These are phyloP conservation scores for Limulus polyphemus DNA, from an alignment of 2,888 invertebrate species.

Conservation along the genomic window DNA sequence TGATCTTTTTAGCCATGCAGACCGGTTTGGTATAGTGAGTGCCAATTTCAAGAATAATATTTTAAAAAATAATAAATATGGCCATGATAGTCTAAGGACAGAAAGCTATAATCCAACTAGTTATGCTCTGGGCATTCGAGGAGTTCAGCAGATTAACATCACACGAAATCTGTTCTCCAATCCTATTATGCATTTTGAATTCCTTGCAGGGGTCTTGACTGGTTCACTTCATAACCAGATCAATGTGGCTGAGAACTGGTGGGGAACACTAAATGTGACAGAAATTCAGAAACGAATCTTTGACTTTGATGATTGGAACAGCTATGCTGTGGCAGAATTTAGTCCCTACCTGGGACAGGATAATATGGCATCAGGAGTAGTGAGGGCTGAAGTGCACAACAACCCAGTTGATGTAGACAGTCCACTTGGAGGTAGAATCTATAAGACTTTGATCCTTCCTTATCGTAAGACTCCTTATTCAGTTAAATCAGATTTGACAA, in stretches of 20 bases:
- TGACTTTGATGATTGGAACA: conserved; percentile 99
- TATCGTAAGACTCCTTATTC: conserved; percentile 57
- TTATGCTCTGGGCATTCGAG: conserved; percentile 78
- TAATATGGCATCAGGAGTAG: conserved; percentile 16
- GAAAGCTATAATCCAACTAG: conserved; percentile 46
- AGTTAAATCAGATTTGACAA: conserved; percentile 77
- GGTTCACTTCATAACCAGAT: conserved; percentile 73
- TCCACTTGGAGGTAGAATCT: conserved; percentile 59
- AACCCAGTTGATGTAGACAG: conserved; percentile 39
- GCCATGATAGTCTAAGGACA: conserved; percentile 29
- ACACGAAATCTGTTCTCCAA: conserved; percentile 81
- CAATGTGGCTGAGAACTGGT: conserved; percentile 89
- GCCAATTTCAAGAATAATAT: conserved; percentile 67
- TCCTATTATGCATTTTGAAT: conserved; percentile 57
- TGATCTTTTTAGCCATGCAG: conserved; percentile 78
- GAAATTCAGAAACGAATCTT: conserved; percentile 73
- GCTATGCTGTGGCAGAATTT: conserved; percentile 83
- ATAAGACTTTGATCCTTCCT: conserved; percentile 49
- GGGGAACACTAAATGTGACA: conserved; percentile 66
- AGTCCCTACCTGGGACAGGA: conserved; percentile 51
- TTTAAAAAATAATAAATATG: conserved; percentile 54
- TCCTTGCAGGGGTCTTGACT: conserved; percentile 73
- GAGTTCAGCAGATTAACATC: conserved; percentile 83
- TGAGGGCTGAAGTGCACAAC: conserved; percentile 8
- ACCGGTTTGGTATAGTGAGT: conserved; percentile 57